Evolutionary conservation across 2,113 vertebrate genomes (phyloP), one percentile per base, ranked within the genome.

Genomic region (Apistogramma diplotaenia): DNA sequence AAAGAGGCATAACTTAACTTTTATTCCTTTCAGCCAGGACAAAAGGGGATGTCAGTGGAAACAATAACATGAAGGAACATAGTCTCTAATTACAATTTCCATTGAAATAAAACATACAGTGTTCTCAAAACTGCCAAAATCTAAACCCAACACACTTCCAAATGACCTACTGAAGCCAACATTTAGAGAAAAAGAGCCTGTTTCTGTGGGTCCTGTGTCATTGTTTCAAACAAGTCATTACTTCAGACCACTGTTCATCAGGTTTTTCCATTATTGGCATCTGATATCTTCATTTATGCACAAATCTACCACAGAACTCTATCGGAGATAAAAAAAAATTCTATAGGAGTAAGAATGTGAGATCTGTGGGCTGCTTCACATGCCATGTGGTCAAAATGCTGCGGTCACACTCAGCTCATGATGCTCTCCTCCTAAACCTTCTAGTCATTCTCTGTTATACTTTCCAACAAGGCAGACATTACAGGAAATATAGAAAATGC

Each of bases 241-340:
- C 76, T 77, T 81, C 60, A 83, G 67, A 79, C 60, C 60, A 6
- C 74, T 74, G 74, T 82, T 81, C 75, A 79, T 19, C 61, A 79
- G 85, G 81, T 87, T 89, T 91, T 92, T 87, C 87, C 88, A 92
- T 92, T 78, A 89, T 33, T 35, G 77, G 79, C 70, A 73, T 87
- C 78, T 86, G 86, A 89, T 89, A 85, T 76, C 74, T 84, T 90
- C 70, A 83, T 86, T 80, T 81, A 77, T 83, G 76, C 75, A 85
- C 40, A 87, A 80, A 59, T 60, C 70, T 18, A 57, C 58, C 78
- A 56, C 70, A 74, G 55, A 29, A 76, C 73, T 75, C 43, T 29
- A 62, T 40, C 27, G 31, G 58, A 81, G 55, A 57, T 83, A 76
- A 85, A 80, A 57, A 86, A 81, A 57, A 79, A 74, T 71, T 82